Evolutionary conservation across 2,888 invertebrate species (phyloP), one percentile per base, ranked within the genome.

Genomic region (Drosophila koepferae): DNA sequence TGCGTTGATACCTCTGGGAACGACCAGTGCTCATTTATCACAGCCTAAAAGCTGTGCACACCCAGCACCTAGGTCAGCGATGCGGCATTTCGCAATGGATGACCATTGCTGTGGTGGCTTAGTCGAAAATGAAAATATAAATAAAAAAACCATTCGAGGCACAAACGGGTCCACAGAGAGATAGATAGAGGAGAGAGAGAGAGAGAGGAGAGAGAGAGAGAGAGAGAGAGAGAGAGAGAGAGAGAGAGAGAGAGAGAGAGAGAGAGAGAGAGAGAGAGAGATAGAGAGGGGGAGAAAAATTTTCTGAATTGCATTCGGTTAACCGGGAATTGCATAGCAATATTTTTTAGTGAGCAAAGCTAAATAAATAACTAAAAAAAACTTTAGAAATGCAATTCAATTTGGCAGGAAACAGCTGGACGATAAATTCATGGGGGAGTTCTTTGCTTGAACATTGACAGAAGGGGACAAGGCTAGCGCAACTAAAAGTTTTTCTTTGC

Each of bases 21-120:
- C 62, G 76, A 73, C 16, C 62, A 38, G 48, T 41, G 59, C 49
- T 55, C 61, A 69, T 63, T 71, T 71, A 68, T 69, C 43, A 63
- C 56, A 10, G 34, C 49, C 46, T 48, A 46, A 61, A 68, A 59
- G 53, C 43, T 44, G 38, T 36, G 59, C 58, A 23, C 31, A 44
- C n/a, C 59, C 71, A 46, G 44, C 49, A 40, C 41, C 53, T 36
- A 38, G 40, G 54, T 54, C 48, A 48, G n/a, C 41, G 41, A 18
- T 31, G 53, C 63, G 46, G 41, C 34, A 34, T 31, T 36, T 51
- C 28, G 16, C 28, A 40, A 34, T 53, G 51, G 36, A 44, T 43
- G 51, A 43, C 34, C 20, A 20, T 51, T 36, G 51, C 51, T 12
- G 31, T n/a, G 65, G 44, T 34, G 58, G 38, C 64, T 67, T 64